Evolutionary conservation across 2,888 invertebrate genomes (phyloP).

Genomic region (Aleiodes testaceus): DNA sequence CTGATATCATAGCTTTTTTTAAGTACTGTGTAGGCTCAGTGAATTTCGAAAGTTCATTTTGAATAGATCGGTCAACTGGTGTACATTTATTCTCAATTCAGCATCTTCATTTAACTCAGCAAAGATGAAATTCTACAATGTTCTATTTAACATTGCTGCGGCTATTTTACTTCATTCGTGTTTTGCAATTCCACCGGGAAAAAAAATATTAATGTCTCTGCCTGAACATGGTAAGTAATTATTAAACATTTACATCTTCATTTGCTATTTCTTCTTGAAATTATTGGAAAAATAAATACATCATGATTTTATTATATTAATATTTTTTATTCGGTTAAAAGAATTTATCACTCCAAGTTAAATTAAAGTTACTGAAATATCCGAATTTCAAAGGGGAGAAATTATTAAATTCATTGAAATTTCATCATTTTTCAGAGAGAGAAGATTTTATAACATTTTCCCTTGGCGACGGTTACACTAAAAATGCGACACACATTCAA

Average conservation of each 20-base stretch:
- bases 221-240: conserved; percentile 50
- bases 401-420: conserved; percentile 19
- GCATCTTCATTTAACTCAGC: background rate
- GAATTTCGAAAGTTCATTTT: background rate
- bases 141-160: conserved; percentile 19
- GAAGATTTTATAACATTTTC: conserved; percentile 52
- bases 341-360: too few species aligned
- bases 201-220: conserved; percentile 48
- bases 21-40: background rate
- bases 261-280: too few species aligned
- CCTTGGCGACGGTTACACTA: conserved; percentile 52
- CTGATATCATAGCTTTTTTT: conserved; percentile 15
- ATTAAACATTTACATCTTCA: background rate
- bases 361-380: too few species aligned
- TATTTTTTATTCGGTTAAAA: too few species aligned
- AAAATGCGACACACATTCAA: conserved; percentile 34
- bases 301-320: too few species aligned
- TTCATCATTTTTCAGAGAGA: conserved; percentile 48
- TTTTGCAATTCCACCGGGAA: conserved; percentile 43
- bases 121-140: conserved; percentile 44
- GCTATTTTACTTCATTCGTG: conserved; percentile 2
- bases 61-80: background rate
- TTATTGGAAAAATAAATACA: too few species aligned
- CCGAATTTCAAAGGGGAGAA: too few species aligned
- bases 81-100: too few species aligned